phyloP scores from a whole-genome alignment of 2,888 invertebrate species.

The Nezara viridula region DNA sequence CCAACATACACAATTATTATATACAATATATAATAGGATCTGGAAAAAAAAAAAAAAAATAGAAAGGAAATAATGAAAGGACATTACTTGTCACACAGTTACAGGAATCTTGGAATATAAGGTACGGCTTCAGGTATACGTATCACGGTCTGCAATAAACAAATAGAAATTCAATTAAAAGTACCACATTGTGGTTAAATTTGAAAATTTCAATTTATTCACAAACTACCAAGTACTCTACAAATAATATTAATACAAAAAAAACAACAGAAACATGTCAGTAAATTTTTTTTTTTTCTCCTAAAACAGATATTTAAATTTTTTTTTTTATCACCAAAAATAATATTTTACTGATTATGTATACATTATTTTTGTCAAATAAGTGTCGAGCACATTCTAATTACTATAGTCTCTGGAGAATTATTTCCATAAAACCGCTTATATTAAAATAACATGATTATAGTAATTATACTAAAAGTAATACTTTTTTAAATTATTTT shows the following conservation, averaged over 20 bases:
- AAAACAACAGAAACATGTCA: neutral
- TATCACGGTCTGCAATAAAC: conserved; percentile 57
- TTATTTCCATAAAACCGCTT: no score
- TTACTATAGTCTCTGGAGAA: no score
- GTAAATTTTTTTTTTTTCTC: no score
- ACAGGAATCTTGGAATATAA: conserved; percentile 59
- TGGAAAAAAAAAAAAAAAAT: conserved; percentile 4
- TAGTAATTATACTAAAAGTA: no score
- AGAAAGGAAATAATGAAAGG: conserved; percentile 48
- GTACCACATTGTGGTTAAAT: neutral
- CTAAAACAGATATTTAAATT: neutral
- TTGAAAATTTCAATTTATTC: neutral
- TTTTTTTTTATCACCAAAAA: neutral
- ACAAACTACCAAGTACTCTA: neutral
- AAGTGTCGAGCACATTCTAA: neutral
- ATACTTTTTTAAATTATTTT: no score
- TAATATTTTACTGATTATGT: neutral
- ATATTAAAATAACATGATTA: no score
- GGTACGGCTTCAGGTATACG: conserved; percentile 58
- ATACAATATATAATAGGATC: conserved; percentile 4
- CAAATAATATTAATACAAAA: neutral
- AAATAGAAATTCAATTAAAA: conserved; percentile 47
- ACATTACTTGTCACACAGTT: conserved; percentile 55
- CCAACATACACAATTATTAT: neutral
- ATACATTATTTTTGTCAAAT: neutral